Evolutionary conservation across 2,888 invertebrate genomes (phyloP).

Genomic region (Dione vanillae): DNA sequence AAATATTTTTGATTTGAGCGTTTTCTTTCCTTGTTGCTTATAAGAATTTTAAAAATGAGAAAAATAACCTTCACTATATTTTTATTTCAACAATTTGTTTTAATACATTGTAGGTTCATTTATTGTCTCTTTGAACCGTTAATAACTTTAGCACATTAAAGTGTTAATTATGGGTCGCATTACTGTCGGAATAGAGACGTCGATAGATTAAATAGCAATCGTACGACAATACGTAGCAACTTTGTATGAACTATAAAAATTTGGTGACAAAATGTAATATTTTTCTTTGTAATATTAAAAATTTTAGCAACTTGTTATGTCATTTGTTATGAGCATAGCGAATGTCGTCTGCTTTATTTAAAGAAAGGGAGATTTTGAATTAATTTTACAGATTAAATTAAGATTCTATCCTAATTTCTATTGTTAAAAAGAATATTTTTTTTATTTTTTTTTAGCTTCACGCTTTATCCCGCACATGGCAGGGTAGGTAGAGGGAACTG

Average conservation of each 20-base stretch:
- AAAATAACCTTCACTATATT: background rate
- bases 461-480: too few species aligned
- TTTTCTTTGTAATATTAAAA: background rate
- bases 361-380: too few species aligned
- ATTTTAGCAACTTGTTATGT: background rate
- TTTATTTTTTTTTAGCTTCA: too few species aligned
- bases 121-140: slow-evolving; percentile 10
- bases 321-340: background rate
- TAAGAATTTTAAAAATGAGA: background rate
- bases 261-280: background rate
- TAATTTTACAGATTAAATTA: too few species aligned
- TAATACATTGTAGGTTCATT: background rate
- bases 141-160: background rate
- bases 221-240: background rate
- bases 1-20: too few species aligned
- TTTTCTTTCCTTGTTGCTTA: too few species aligned
- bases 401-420: too few species aligned
- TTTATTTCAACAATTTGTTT: background rate
- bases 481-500: too few species aligned
- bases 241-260: background rate
- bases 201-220: background rate
- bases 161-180: slow-evolving; percentile 19
- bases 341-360: too few species aligned
- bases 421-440: too few species aligned
- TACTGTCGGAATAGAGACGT: slow-evolving; percentile 18